phyloP scores from a whole-genome alignment of 2,113 vertebrate species.

The Sorex fumeus region DNA sequence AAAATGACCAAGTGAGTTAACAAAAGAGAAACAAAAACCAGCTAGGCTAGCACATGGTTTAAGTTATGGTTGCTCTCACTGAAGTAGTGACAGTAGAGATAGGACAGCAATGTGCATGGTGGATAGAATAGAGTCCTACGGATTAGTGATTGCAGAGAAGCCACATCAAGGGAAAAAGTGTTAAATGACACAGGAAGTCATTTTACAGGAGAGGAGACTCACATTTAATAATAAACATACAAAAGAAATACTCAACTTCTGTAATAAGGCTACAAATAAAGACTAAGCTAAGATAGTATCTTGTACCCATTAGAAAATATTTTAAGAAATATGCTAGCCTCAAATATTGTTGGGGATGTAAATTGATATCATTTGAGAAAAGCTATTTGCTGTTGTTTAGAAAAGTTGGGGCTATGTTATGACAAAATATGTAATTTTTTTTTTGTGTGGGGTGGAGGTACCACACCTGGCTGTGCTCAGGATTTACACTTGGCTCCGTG shows the following conservation, averaged over 20 bases:
- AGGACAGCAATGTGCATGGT: background rate
- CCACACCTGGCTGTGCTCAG: too few relatives aligned
- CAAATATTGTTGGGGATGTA: background rate
- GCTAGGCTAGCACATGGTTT: background rate
- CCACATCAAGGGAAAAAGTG: background rate
- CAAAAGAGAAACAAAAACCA: background rate
- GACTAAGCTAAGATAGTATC: background rate
- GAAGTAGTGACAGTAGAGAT: background rate
- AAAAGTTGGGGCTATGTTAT: background rate
- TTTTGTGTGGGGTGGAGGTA: too few relatives aligned
- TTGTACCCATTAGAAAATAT: background rate
- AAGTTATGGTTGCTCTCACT: background rate
- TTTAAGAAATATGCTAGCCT: background rate
- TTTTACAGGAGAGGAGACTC: background rate
- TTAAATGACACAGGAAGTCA: background rate
- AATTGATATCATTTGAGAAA: constrained; percentile 8
- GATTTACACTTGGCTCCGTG: too few relatives aligned
- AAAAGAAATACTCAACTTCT: background rate
- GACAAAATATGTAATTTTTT: too few relatives aligned
- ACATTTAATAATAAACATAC: background rate
- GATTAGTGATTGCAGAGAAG: background rate
- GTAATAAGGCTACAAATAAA: background rate
- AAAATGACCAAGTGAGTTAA: background rate
- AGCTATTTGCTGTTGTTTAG: background rate
- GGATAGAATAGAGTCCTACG: background rate